Evolutionary conservation across 2,888 invertebrate species (phyloP).

Genomic region (Ametastegia equiseti): DNA sequence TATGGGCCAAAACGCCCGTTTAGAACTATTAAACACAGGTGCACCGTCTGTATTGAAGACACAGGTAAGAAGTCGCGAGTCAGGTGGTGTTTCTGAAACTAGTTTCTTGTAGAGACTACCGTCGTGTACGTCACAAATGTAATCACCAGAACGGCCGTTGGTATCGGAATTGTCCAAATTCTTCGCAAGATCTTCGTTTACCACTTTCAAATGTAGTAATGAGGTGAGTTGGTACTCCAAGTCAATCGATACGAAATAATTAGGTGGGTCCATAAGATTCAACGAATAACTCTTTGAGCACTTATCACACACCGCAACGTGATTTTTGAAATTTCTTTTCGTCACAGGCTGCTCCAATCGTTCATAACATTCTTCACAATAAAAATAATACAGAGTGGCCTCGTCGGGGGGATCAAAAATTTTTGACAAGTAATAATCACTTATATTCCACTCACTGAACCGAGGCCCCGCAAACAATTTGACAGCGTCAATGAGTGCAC

Average conservation of each 20-base stretch:
- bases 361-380: not conserved
- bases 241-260: constrained; percentile 50
- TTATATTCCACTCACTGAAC: not conserved
- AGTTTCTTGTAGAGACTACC: constrained; percentile 46
- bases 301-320: not conserved
- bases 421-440: not conserved
- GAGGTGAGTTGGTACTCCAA: constrained; percentile 50
- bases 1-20: constrained; percentile 53
- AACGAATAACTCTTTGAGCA: not conserved
- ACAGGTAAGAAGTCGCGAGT: not conserved
- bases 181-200: constrained; percentile 11
- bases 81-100: not conserved
- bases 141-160: not conserved
- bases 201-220: constrained; percentile 16
- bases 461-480: constrained; percentile 1
- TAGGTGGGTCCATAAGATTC: not conserved
- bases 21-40: constrained; percentile 45
- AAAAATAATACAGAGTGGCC: not conserved
- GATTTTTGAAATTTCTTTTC: not conserved
- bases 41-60: not conserved
- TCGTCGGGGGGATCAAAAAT: not conserved
- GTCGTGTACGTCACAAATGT: constrained; percentile 43
- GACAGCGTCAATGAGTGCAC: not conserved
- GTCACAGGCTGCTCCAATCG: not conserved
- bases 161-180: not conserved